Percentiles rank a stretch among this genome's conserved stretches.
These are phyloP conservation scores for Brenthis ino DNA, from an alignment of 2,888 invertebrate genomes.

Conservation along the genomic window DNA sequence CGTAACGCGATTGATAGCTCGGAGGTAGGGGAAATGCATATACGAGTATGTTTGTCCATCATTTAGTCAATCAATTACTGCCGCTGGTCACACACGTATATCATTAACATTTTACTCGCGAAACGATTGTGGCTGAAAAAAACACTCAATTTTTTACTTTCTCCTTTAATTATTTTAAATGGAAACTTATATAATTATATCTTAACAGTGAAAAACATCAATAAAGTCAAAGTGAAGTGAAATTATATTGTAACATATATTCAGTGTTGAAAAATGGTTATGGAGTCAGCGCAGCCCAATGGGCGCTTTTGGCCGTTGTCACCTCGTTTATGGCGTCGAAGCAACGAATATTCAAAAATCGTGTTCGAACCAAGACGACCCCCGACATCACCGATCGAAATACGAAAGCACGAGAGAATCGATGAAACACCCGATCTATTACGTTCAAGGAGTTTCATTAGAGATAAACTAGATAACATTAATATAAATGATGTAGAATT, in stretches of 20 bases:
- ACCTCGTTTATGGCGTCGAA: conserved; percentile 73
- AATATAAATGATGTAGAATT: conserved; percentile 57
- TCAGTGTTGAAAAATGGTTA: conserved; percentile 62
- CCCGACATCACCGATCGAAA: conserved; percentile 66
- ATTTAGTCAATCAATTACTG: conserved; percentile 54
- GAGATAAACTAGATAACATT: conserved; percentile 61
- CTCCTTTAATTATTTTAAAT: neutral
- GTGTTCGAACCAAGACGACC: conserved; percentile 76
- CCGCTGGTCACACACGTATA: conserved; percentile 53
- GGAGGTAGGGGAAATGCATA: conserved; percentile 52
- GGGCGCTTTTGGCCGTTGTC: conserved; percentile 77
- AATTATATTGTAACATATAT: conserved; percentile 18
- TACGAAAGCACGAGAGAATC: conserved; percentile 51
- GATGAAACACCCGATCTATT: conserved; percentile 68
- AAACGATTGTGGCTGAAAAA: neutral
- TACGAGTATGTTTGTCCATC: conserved; percentile 46
- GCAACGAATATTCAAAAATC: conserved; percentile 75
- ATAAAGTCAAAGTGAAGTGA: conserved; percentile 53
- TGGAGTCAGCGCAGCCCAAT: conserved; percentile 70
- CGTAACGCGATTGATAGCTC: conserved; percentile 53
- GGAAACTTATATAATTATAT: neutral
- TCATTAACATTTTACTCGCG: conserved; percentile 18
- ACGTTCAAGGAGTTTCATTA: conserved; percentile 61
- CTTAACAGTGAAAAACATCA: conserved; percentile 46
- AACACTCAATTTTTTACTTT: conserved; percentile 3